phyloP scores from a whole-genome alignment of 1,140 invertebrate species.

The Zaprionus tsacasi region DNA sequence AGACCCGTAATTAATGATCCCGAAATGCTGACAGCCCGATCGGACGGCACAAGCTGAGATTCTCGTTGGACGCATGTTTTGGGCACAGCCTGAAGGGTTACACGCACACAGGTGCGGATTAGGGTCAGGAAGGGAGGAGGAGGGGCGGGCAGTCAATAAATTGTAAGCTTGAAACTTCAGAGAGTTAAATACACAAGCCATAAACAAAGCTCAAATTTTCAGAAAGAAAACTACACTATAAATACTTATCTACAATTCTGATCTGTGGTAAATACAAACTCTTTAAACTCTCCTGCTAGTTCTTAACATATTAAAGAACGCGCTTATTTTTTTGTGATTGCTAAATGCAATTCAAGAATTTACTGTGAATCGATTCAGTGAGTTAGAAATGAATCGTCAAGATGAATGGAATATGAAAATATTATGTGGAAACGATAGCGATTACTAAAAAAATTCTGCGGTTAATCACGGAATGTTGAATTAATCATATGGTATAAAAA shows the following conservation, averaged over 20 bases:
- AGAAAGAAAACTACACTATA: constrained; percentile 7
- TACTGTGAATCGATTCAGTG: background rate
- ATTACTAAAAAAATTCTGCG: background rate
- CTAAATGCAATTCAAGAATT: constrained; percentile 1
- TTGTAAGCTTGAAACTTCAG: constrained; percentile 38
- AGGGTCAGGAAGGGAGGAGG: constrained; percentile 53
- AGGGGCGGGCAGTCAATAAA: constrained; percentile 32
- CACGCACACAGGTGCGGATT: constrained; percentile 70
- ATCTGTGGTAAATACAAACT: background rate
- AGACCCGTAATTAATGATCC: constrained; percentile 76
- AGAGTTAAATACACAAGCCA: background rate
- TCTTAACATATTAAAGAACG: no score
- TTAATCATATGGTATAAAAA: background rate
- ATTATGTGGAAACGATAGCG: background rate
- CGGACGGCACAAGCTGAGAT: constrained; percentile 21
- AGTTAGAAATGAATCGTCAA: background rate
- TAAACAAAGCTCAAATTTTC: constrained; percentile 14
- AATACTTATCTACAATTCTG: background rate
- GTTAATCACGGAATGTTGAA: background rate
- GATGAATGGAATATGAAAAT: constrained; percentile 1
- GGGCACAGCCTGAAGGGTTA: constrained; percentile 1
- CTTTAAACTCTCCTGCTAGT: no score
- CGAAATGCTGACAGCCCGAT: constrained; percentile 72
- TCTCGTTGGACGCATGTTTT: constrained; percentile 61
- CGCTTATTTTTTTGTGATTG: background rate